Base-by-base conservation (phyloP, 2,113 vertebrate genomes). In the Egretta garzetta region DNA sequence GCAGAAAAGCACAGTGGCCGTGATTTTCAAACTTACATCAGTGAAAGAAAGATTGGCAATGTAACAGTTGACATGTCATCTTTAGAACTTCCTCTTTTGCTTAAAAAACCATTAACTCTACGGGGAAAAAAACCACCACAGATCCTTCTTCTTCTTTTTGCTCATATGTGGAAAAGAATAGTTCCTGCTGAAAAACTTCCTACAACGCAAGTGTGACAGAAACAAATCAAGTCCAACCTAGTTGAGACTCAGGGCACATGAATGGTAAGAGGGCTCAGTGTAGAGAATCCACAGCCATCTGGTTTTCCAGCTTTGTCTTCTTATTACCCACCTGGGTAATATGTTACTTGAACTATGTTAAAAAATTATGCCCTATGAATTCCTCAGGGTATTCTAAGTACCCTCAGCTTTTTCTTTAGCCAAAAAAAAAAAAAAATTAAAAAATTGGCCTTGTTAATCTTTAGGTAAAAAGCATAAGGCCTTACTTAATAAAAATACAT, bases 211-310 rank as follows among this genome's bases (percentile, higher is more conserved):
- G 4, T 1, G 9, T 23, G 35, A 66, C 17, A 58, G 8, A 72
- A 66, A 52, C 32, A 60, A 74, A 37, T 24, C 18, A 52, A 64
- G 15, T 24, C 24, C 8, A 27, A 27, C 4, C 27, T 86, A 66
- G 7, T 0, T n/a, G 35, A 88, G 18, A 33, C 41, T 64, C 0
- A 1, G 14, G 19, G 8, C 18, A 33, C 9, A 1, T 12, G n/a
- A 80, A 24, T 32, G 14, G 10, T 17, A 28, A 37, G 39, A 58
- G 0, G 1, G 7, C 8, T 68, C 21, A 45, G 18, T 33, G 20
- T 12, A 60, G 47, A 56, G 18, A 43, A 74, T 52, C 32, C 49
- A 71, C 8, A 87, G 8, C 1, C 30, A 15, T 30, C 45, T 68
- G 16, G 4, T 73, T 64, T 86, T 73, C 22, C 45, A 62, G 8